Evolutionary conservation across 2,797 vertebrate species (phyloP).

Genomic region (Erethizon dorsatum): DNA sequence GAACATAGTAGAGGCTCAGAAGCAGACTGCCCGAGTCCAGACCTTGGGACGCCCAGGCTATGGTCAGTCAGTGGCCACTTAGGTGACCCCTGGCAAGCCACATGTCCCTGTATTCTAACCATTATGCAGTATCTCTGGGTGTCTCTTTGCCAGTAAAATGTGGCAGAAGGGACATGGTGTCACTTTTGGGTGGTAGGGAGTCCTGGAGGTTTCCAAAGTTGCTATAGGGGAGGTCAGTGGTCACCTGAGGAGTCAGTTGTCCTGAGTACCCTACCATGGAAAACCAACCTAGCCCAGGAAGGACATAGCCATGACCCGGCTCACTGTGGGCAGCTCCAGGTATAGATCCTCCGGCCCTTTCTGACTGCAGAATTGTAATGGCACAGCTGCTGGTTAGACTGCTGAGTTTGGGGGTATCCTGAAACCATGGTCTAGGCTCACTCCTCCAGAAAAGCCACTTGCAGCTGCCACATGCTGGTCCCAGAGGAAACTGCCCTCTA

Average conservation of each 20-base stretch:
- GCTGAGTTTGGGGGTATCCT: not conserved
- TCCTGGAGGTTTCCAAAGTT: not conserved
- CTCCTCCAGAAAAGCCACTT: not conserved
- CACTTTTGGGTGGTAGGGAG: not conserved
- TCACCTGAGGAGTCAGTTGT: not conserved
- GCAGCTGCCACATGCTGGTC: not conserved
- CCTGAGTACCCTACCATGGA: rapidly evolving
- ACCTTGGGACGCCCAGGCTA: not conserved
- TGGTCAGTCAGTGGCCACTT: not conserved
- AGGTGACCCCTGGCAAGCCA: not conserved
- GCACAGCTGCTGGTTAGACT: not conserved
- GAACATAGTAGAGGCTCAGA: not conserved
- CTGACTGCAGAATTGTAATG: not conserved
- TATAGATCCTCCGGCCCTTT: not conserved
- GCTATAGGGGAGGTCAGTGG: not conserved
- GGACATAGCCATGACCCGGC: not conserved
- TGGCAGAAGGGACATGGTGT: not conserved
- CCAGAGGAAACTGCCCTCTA: not conserved
- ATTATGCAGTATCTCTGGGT: not conserved
- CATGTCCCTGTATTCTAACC: not conserved
- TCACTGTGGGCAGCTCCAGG: not conserved
- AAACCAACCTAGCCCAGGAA: not conserved
- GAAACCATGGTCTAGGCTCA: not conserved
- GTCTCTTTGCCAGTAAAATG: slow-evolving; percentile 18
- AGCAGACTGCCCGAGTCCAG: not conserved